Evolutionary conservation across 2,113 vertebrate genomes (phyloP).

Genomic region (Tinamus guttatus): DNA sequence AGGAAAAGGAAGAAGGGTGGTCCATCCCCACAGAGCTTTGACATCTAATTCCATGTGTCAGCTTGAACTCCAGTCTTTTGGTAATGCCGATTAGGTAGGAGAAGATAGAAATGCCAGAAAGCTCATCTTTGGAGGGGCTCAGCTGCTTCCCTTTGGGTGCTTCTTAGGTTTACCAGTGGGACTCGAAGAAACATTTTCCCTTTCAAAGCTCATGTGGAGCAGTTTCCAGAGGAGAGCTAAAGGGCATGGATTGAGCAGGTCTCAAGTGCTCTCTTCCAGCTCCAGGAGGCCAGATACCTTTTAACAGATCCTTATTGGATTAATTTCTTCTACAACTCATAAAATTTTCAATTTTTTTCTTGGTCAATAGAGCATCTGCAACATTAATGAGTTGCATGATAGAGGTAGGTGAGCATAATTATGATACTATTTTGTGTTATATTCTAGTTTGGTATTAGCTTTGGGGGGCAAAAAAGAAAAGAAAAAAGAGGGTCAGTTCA

Average conservation of each 20-base stretch:
- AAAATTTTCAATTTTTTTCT: neutral
- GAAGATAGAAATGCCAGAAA: neutral
- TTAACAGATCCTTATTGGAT: neutral
- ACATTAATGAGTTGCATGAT: neutral
- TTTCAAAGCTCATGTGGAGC: neutral
- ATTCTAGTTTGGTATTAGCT: neutral
- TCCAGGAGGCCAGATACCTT: neutral
- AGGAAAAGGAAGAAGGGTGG: neutral
- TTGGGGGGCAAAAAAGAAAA: neutral
- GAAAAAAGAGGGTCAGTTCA: neutral
- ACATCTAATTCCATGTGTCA: neutral
- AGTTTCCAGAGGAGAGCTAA: neutral
- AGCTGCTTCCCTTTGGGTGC: neutral
- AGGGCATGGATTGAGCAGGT: neutral
- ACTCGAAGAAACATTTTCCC: neutral
- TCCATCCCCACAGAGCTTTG: neutral
- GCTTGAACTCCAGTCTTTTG: neutral
- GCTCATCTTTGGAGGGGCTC: neutral
- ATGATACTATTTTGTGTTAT: neutral
- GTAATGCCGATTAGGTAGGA: neutral
- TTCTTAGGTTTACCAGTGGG: neutral
- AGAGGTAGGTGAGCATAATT: neutral
- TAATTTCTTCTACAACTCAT: neutral
- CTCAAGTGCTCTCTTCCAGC: neutral
- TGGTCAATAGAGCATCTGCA: neutral